Percentiles rank a stretch among this genome's conserved stretches.
phyloP scores from a whole-genome alignment of 2,888 invertebrate genomes.

The Clepsis dumicolana region DNA sequence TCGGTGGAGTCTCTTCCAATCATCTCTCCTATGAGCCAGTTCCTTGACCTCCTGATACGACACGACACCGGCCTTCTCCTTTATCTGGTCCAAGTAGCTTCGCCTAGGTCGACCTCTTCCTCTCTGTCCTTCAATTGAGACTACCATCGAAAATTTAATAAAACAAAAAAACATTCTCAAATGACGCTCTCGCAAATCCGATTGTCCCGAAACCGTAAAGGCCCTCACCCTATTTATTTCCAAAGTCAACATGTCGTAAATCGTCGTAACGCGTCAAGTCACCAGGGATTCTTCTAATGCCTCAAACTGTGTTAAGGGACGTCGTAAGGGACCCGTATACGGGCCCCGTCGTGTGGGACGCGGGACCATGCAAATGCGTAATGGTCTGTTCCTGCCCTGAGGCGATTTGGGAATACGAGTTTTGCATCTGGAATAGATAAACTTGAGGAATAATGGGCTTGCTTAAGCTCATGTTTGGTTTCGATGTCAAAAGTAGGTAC shows the following conservation, averaged over 20 bases:
- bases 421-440: constrained; percentile 40
- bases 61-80: too few relatives aligned
- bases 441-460: constrained; percentile 21
- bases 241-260: constrained; percentile 42
- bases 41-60: too few relatives aligned
- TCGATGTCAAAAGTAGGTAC: neutral
- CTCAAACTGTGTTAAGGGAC: constrained; percentile 50
- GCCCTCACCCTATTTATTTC: constrained; percentile 33
- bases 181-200: constrained; percentile 27
- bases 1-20: too few relatives aligned
- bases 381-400: constrained; percentile 36
- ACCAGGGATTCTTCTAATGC: constrained; percentile 49
- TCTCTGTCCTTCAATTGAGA: too few relatives aligned
- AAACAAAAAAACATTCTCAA: constrained; percentile 6
- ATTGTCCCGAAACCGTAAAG: constrained; percentile 18
- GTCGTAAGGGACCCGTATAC: constrained; percentile 19
- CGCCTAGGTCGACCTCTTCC: too few relatives aligned
- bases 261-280: constrained; percentile 42
- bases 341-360: constrained; percentile 24
- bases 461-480: neutral
- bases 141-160: neutral
- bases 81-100: too few relatives aligned
- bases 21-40: too few relatives aligned
- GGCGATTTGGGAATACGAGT: constrained; percentile 16
- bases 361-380: constrained; percentile 49